phyloP scores from a whole-genome alignment of 2,797 vertebrate species.

The Rhinogobio ventralis region DNA sequence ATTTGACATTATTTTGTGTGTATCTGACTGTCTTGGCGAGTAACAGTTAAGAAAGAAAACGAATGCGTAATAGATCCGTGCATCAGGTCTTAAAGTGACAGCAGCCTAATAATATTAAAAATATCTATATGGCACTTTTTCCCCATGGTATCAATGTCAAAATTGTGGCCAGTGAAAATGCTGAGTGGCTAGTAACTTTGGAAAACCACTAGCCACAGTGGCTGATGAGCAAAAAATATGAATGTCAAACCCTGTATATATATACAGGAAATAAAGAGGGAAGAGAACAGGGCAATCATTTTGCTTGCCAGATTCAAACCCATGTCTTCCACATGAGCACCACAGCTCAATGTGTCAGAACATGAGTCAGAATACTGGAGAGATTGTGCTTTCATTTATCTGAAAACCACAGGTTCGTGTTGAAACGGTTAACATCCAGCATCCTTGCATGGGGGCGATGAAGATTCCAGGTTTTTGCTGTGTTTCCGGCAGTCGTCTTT shows the following conservation, averaged over 20 bases:
- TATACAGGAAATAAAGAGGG: neutral
- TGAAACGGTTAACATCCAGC: conserved; percentile 64
- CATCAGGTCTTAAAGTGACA: too few relatives aligned
- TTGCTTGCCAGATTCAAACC: neutral
- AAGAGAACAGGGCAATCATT: neutral
- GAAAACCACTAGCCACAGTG: too few relatives aligned
- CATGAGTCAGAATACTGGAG: neutral
- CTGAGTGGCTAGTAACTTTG: too few relatives aligned
- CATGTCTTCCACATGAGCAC: neutral
- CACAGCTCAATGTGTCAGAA: neutral
- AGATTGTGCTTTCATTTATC: neutral
- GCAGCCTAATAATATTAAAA: too few relatives aligned
- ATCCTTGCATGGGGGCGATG: conserved; percentile 70
- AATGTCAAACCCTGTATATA: neutral
- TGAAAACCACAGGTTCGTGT: conserved; percentile 3
- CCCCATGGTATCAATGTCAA: too few relatives aligned
- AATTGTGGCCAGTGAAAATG: too few relatives aligned
- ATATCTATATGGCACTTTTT: too few relatives aligned
- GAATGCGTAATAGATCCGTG: too few relatives aligned
- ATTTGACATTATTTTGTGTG: too few relatives aligned
- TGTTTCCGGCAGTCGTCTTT: conserved; percentile 63
- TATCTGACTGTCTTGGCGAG: too few relatives aligned
- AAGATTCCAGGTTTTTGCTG: conserved; percentile 75
- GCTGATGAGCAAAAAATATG: too few relatives aligned
- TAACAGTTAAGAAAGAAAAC: too few relatives aligned